Conservation (phyloP, 2,888 invertebrate species). For the Netelia fuscicornis region DNA sequence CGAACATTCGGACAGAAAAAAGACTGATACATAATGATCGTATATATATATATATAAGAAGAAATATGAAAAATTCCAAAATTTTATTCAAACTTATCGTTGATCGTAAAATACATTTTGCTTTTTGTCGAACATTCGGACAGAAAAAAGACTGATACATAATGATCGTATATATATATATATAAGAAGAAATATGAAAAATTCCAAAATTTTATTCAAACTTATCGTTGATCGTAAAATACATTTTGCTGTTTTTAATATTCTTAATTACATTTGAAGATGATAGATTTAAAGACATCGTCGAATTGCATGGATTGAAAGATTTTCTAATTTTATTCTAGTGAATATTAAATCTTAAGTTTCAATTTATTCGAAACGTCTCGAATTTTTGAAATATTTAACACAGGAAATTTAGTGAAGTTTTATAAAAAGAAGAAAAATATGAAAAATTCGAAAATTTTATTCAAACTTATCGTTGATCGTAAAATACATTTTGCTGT, state of each 20-base stretch:
- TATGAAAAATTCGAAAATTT: neutral
- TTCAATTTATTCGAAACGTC: conserved; percentile 19
- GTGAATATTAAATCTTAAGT: neutral
- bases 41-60: neutral
- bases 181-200: neutral
- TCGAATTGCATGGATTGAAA: neutral
- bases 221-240: neutral
- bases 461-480: neutral
- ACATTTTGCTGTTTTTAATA: neutral
- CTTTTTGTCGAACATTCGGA: conserved; percentile 73
- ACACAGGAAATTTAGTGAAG: too few relatives aligned
- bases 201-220: neutral
- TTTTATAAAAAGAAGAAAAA: neutral
- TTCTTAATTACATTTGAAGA: too few relatives aligned
- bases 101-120: neutral
- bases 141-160: conserved; percentile 71
- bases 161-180: neutral
- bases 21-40: conserved; percentile 55
- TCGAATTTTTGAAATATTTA: too few relatives aligned
- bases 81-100: neutral
- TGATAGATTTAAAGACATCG: neutral
- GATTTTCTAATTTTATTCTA: neutral
- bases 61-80: neutral
- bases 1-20: conserved; percentile 76
- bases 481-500: neutral